Evolutionary conservation across 2,113 vertebrate genomes (phyloP), one percentile per base, ranked within the genome.

Genomic region (Scytalopus superciliaris): DNA sequence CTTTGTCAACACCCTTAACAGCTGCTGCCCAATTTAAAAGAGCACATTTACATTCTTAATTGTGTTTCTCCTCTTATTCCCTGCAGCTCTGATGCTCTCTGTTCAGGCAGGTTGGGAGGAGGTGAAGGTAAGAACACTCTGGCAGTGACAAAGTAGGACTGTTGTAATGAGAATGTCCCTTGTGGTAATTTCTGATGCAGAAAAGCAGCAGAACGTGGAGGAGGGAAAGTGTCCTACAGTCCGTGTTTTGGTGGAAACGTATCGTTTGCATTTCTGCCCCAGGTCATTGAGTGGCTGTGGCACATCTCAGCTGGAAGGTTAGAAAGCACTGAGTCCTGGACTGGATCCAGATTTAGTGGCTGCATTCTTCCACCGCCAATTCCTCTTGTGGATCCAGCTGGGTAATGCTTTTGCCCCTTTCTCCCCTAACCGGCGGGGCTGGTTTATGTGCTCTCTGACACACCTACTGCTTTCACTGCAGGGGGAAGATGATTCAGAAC

Each of bases 241-340:
- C 44, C 40, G 1, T 35, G 3, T 45, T 91, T 72, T 68, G 47
- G 22, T 52, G 57, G 76, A 76, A 89, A 69, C 0, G 2, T 7
- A 28, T 5, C 0, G 0, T 67, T 67, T 25, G 5, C 27, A 14
- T 55, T 84, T 75, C 49, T 56, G 60, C 44, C 56, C 2, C 0
- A 52, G 33, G 73, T 55, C 27, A 59, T 28, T 49, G 47, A 52
- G 37, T 6, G 21, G 25, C 55, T 22, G 8, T 37, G 60, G 73
- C 76, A 84, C 16, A 52, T 64, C 72, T 91, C 73, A 87, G 69
- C 6, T 4, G 3, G 19, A 57, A 81, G 45, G 42, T 62, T 90
- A 70, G 44, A 25, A 83, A 82, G 55, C 4, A 2, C 8, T 10
- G 28, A 80, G 63, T 25, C 31, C 40, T 72, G 64, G 56, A 47